Evolutionary conservation across 1,140 invertebrate species (phyloP).

Genomic region (Mercenaria mercenaria): DNA sequence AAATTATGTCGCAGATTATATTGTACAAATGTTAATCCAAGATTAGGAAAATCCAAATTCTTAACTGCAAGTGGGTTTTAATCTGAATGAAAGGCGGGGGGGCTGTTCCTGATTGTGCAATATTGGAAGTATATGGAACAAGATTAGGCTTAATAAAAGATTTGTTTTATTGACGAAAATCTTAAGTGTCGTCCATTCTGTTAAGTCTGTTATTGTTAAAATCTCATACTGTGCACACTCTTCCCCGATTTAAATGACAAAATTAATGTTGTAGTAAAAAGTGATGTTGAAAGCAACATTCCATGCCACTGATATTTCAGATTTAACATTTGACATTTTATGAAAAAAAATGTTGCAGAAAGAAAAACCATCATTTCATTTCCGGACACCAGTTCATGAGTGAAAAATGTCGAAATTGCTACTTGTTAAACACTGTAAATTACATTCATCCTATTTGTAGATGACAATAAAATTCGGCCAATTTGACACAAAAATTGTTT

Average conservation of each 20-base stretch:
- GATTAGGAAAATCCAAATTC: neutral
- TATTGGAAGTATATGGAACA: neutral
- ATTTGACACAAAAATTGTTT: constrained; percentile 23
- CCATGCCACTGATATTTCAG: no score
- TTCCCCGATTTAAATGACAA: no score
- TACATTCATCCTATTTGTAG: neutral
- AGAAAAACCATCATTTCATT: neutral
- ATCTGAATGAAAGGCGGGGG: neutral
- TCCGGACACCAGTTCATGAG: constrained; percentile 1
- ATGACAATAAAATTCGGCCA: constrained; percentile 1
- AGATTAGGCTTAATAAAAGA: no score
- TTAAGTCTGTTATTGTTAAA: no score
- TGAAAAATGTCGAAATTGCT: constrained; percentile 23
- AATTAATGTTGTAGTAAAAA: no score
- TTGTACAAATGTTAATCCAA: neutral
- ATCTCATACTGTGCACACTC: no score
- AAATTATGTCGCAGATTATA: neutral
- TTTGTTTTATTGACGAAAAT: no score
- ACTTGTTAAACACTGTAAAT: neutral
- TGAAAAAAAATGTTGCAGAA: neutral
- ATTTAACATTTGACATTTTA: neutral
- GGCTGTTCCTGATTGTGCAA: neutral
- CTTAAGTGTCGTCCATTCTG: no score
- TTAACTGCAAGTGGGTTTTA: neutral
- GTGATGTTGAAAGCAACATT: no score